These are phyloP conservation scores for Xenentodon cancila DNA, from an alignment of 2,797 vertebrate genomes.

Conservation along the genomic window DNA sequence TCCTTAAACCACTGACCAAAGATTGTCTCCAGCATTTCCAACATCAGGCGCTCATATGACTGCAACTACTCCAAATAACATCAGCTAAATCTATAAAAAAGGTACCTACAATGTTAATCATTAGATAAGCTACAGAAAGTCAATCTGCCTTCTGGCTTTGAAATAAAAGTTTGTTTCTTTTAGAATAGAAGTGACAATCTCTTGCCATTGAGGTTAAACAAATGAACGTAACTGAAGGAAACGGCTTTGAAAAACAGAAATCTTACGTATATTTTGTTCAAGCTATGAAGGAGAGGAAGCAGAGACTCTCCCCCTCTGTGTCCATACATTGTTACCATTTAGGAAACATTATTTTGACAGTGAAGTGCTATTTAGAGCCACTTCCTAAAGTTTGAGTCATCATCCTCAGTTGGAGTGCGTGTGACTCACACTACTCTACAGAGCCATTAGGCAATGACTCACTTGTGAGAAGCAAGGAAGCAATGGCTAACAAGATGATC, in stretches of 20 bases:
- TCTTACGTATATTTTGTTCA: no score
- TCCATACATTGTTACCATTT: background rate
- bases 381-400: conserved; percentile 66
- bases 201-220: background rate
- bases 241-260: no score
- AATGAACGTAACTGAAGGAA: background rate
- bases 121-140: no score
- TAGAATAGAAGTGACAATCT: no score
- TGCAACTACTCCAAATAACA: conserved; percentile 47
- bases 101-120: conserved; percentile 1
- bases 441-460: conserved; percentile 66
- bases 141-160: conserved; percentile 3
- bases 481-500: conserved; percentile 35
- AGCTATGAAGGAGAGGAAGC: no score
- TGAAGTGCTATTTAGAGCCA: conserved; percentile 22
- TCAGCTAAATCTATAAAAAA: conserved; percentile 34
- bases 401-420: conserved; percentile 24
- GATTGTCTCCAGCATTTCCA: conserved; percentile 44
- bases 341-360: conserved; percentile 2
- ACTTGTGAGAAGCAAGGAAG: conserved; percentile 44
- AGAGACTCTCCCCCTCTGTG: no score
- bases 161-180: conserved; percentile 1
- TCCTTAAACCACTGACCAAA: conserved; percentile 51
- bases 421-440: conserved; percentile 40
- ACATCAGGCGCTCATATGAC: conserved; percentile 20